Evolutionary conservation across 1,140 invertebrate genomes (phyloP), one percentile per base, ranked within the genome.

Genomic region (Drosophila kanapiae): DNA sequence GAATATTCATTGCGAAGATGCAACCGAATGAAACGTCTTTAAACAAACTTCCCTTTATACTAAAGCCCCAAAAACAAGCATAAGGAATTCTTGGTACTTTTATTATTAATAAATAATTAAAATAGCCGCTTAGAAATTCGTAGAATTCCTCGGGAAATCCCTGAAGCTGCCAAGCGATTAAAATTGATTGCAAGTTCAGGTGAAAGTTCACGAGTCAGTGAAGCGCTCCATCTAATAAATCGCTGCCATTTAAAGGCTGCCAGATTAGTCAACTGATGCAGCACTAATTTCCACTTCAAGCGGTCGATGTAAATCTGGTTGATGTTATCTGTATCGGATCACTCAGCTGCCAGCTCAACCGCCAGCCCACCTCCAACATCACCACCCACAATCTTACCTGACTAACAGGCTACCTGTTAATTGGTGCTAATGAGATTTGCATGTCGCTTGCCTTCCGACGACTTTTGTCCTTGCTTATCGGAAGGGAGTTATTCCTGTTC

Each of bases 371-470:
- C 23, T 23, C 23, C 23, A 1, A 1, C 23, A 23, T 23, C 45
- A n/a, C 45, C 47, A 49, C 3, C 31, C 33, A 14, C 13, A 33
- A 6, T 35, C 35, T 10, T 18, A 33, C 14, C 42, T 69, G 37
- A 51, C 18, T 43, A 29, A 37, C 16, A 35, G 13, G 31, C 16
- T 57, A 37, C 35, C 35, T 18, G 14, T 47, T 82, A 75, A 82
- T 78, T 82, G 68, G 31, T 47, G 43, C 29, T 75, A 82, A 82
- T 75, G 54, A 78, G 59, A 82, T 82, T 82, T 59, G 23, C 65
- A 78, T 72, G 75, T 82, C 68, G 18, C 35, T 51, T 27, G 33
- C 47, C 35, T 72, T 42, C 18, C 40, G 11, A 8, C 59, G 43
- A 38, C 49, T 43, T 49, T 80, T 51, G 37, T 58, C 60, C 76